Evolutionary conservation across 2,888 invertebrate genomes (phyloP).

Genomic region (Ormyrus nitidulus): DNA sequence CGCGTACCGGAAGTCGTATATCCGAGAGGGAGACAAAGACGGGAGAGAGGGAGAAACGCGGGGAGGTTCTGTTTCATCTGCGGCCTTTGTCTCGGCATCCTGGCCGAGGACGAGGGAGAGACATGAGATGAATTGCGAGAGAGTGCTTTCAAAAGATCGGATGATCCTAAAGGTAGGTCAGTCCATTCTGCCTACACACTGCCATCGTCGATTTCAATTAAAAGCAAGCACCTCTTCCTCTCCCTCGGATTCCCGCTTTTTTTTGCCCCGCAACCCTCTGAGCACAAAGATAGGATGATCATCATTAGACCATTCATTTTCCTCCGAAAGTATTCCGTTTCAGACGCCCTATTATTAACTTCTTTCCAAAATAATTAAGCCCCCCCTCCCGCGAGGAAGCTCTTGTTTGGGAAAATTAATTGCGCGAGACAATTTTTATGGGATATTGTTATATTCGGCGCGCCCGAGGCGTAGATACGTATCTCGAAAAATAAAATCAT

Average conservation of each 20-base stretch:
- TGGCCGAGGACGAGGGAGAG: conserved; percentile 59
- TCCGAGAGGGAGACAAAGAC: conserved; percentile 69
- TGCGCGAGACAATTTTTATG: conserved; percentile 30
- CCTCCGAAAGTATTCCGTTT: too few species aligned
- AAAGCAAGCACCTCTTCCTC: conserved; percentile 56
- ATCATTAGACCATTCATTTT: too few species aligned
- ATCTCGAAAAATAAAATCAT: conserved; percentile 53
- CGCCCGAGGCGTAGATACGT: conserved; percentile 30
- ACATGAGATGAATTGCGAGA: conserved; percentile 41
- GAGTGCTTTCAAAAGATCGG: conserved; percentile 72
- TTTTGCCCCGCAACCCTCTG: neutral
- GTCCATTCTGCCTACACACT: conserved; percentile 63
- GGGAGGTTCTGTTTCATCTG: conserved; percentile 74
- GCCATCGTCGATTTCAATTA: conserved; percentile 60
- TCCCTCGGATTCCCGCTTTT: neutral
- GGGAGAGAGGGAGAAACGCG: conserved; percentile 57
- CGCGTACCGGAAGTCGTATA: conserved; percentile 74
- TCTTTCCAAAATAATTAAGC: too few species aligned
- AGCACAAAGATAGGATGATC: too few species aligned
- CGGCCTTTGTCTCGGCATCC: conserved; percentile 74
- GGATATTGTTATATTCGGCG: conserved; percentile 33
- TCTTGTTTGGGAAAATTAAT: conserved; percentile 26
- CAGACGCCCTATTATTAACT: too few species aligned
- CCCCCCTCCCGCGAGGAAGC: too few species aligned
- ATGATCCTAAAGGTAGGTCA: conserved; percentile 75